phyloP scores from a whole-genome alignment of 2,888 invertebrate species.

The Caenorhabditis japonica region DNA sequence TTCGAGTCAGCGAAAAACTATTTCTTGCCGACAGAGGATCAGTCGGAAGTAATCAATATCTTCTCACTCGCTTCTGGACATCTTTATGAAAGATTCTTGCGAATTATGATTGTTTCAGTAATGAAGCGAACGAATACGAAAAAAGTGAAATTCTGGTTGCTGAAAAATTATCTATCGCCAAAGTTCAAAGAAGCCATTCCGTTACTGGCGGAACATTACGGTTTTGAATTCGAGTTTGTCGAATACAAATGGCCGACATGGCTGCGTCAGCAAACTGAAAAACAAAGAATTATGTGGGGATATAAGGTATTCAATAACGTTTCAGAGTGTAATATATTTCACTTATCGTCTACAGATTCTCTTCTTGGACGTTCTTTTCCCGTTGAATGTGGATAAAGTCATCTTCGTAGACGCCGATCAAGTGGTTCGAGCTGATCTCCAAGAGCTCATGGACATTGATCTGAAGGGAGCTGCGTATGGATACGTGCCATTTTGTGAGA shows the following conservation, averaged over 20 bases:
- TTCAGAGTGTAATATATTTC: not conserved
- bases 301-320: slow-evolving; percentile 63
- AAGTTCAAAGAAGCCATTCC: slow-evolving; percentile 95
- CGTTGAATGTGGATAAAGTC: slow-evolving; percentile 95
- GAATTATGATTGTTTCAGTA: slow-evolving; percentile 95
- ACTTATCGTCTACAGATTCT: slow-evolving; percentile 83
- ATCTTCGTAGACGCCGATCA: slow-evolving; percentile 99
- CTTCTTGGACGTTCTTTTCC: slow-evolving; percentile 97
- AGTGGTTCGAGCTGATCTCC: slow-evolving; percentile 77
- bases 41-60: slow-evolving; percentile 84
- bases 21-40: not conserved
- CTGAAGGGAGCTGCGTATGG: slow-evolving; percentile 79
- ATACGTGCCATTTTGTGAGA: slow-evolving; percentile 98
- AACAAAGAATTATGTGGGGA: slow-evolving; percentile 99
- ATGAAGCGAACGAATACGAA: slow-evolving; percentile 88
- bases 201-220: slow-evolving; percentile 93
- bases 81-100: slow-evolving; percentile 86
- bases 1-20: slow-evolving; percentile 10
- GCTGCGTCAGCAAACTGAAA: slow-evolving; percentile 98
- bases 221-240: slow-evolving; percentile 95
- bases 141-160: slow-evolving; percentile 97
- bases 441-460: slow-evolving; percentile 82
- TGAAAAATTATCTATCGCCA: slow-evolving; percentile 98
- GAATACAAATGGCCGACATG: slow-evolving; percentile 99
- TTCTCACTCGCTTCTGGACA: slow-evolving; percentile 99